Base-by-base conservation (phyloP, 2,888 invertebrate genomes). In the Apotomis capreana region DNA sequence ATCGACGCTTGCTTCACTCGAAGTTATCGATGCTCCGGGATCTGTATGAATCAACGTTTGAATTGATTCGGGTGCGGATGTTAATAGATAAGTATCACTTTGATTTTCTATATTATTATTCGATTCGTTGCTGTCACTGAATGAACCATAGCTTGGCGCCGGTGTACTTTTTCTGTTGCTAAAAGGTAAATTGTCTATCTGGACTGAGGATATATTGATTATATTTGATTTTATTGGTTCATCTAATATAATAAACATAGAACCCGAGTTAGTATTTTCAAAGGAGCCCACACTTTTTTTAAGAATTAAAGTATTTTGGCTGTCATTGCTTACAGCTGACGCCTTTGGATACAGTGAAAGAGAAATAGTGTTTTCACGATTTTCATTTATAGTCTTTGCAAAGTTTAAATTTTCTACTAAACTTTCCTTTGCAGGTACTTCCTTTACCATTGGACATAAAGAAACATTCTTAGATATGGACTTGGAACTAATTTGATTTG, bases 131-230 rank as follows among this genome's bases (percentile, higher is more conserved):
- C 76, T 72, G 46, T 74, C 67, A 12, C 70, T 37, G n/a, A 76
- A 62, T 36, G 55, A 76, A 12, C 83, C 77, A 60, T 61, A 72
- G 37, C 73, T 78, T 26, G 73, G 58, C 5, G 65, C 57, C 15
- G 46, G 62, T 46, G n/a, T 37, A 51, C 76, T 71, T 51, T 74
- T 75, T n/a, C 73, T 76, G 51, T 68, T 74, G 13, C 61, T 68
- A 55, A 77, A 73, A 57, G 77, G 68, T 54, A 75, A 69, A 44
- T 82, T 82, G 62, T 79, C 81, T 37, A 86, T 76, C 44, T 86
- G 81, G n/a, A 87, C 87, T 57, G 88, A 76, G 51, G 86, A 82
- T 3, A 87, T 80, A 70, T 85, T 88, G 3, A 89, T 79, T 0
- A 85, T 59, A 58, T 87, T 83, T 54, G 78, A 79, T 76, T 85